A percentile compares a stretch with the other conserved stretches of the same genome.
phyloP scores from a whole-genome alignment of 1,140 invertebrate genomes.

The Drosophila pandora region DNA sequence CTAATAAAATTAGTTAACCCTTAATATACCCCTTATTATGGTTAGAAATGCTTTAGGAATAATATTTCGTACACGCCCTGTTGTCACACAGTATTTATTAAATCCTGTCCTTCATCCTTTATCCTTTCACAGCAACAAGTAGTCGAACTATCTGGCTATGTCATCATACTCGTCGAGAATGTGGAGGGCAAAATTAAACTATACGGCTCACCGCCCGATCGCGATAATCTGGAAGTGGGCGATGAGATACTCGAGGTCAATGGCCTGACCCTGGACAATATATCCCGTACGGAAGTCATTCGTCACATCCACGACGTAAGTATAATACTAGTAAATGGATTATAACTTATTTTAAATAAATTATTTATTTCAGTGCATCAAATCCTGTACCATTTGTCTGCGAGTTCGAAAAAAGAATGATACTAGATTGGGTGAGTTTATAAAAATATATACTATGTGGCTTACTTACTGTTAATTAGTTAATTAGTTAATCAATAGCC shows the following conservation, averaged over 20 bases:
- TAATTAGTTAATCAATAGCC: neutral
- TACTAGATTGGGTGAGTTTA: conserved; percentile 92
- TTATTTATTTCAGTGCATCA: conserved; percentile 91
- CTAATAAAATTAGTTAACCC: neutral
- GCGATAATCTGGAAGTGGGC: conserved; percentile 95
- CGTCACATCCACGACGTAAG: conserved; percentile 96
- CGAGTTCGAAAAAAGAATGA: conserved; percentile 94
- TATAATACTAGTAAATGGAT: conserved; percentile 2
- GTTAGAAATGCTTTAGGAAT: neutral
- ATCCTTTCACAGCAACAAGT: conserved; percentile 84
- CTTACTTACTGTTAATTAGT: neutral
- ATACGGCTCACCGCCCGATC: conserved; percentile 97
- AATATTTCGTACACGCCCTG: neutral
- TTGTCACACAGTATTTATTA: neutral
- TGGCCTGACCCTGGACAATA: conserved; percentile 94
- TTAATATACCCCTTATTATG: too few relatives aligned
- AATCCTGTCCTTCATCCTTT: neutral
- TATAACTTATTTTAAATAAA: neutral
- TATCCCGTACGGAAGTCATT: conserved; percentile 94
- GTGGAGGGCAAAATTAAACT: conserved; percentile 97
- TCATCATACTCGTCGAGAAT: conserved; percentile 97
- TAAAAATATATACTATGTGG: too few relatives aligned
- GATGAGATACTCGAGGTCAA: conserved; percentile 99
- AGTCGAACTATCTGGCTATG: conserved; percentile 97
- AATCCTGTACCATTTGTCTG: conserved; percentile 96